Evolutionary conservation across 2,797 vertebrate genomes (phyloP).

Genomic region (Ctenopoma kingsleyae): DNA sequence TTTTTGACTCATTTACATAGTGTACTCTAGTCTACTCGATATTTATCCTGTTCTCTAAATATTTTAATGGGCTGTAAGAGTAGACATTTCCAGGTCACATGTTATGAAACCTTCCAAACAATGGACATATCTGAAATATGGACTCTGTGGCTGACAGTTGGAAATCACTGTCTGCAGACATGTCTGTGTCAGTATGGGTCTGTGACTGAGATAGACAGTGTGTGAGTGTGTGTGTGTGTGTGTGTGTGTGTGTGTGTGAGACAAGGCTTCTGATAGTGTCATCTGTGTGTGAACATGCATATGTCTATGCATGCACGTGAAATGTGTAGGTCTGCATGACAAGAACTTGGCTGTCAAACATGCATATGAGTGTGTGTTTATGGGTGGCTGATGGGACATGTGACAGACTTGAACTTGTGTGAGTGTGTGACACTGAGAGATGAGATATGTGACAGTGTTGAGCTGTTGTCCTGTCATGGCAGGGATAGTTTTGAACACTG

Average conservation of each 20-base stretch:
- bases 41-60: background rate
- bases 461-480: slow-evolving; percentile 16
- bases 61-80: background rate
- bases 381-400: slow-evolving; percentile 14
- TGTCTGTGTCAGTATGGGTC: background rate
- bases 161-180: slow-evolving; percentile 8
- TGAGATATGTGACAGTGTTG: slow-evolving; percentile 12
- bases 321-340: slow-evolving; percentile 23
- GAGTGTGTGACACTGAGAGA: slow-evolving; percentile 23
- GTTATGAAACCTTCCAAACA: background rate
- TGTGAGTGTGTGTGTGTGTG: slow-evolving; percentile 9
- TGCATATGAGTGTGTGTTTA: background rate
- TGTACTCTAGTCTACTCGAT: background rate
- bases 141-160: slow-evolving; percentile 2
- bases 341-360: slow-evolving; percentile 19
- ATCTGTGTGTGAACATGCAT: slow-evolving; percentile 13
- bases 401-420: slow-evolving; percentile 40
- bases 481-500: background rate
- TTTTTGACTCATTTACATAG: background rate
- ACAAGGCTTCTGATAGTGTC: slow-evolving; percentile 9
- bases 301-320: slow-evolving; percentile 22
- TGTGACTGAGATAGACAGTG: slow-evolving; percentile 4
- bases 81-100: background rate
- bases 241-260: background rate
- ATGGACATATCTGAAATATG: background rate